These are phyloP conservation scores for Colius striatus DNA, from an alignment of 2,113 vertebrate species.

Conservation along the genomic window DNA sequence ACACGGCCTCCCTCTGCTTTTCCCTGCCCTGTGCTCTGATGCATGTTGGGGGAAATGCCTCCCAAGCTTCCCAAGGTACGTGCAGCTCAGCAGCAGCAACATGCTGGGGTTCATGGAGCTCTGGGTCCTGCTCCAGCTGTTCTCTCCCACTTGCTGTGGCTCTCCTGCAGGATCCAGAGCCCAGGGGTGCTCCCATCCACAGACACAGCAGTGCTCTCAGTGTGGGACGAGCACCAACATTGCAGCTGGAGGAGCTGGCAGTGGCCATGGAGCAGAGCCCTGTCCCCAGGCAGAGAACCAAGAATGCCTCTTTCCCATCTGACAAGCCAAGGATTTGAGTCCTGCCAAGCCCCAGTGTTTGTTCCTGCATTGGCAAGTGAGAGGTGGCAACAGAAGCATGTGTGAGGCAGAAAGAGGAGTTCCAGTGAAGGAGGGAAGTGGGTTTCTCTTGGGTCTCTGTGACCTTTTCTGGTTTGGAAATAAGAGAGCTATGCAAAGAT, in stretches of 20 bases:
- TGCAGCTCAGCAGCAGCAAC: background rate
- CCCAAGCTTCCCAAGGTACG: background rate
- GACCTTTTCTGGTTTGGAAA: constrained; percentile 58
- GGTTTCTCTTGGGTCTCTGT: constrained; percentile 41
- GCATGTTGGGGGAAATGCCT: background rate
- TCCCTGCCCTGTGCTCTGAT: background rate
- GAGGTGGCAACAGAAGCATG: constrained; percentile 39
- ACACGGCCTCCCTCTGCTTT: background rate
- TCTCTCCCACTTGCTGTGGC: background rate
- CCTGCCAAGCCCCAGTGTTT: constrained; percentile 59
- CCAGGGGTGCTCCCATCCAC: constrained; percentile 2
- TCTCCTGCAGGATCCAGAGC: background rate
- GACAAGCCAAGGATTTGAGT: background rate
- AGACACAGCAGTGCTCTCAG: background rate
- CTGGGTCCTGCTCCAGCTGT: background rate
- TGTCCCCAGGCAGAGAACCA: constrained; percentile 1
- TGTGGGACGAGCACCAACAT: background rate
- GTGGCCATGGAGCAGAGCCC: background rate
- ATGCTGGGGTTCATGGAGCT: background rate
- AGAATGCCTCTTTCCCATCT: constrained; percentile 45
- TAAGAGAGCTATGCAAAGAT: background rate
- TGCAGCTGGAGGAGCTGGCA: constrained; percentile 43
- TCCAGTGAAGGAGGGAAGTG: constrained; percentile 39
- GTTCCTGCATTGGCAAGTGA: constrained; percentile 32
- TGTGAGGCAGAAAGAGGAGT: constrained; percentile 15